phyloP scores from a whole-genome alignment of 64 coral and sea anemone species.

The Stichodactyla mertensii region DNA sequence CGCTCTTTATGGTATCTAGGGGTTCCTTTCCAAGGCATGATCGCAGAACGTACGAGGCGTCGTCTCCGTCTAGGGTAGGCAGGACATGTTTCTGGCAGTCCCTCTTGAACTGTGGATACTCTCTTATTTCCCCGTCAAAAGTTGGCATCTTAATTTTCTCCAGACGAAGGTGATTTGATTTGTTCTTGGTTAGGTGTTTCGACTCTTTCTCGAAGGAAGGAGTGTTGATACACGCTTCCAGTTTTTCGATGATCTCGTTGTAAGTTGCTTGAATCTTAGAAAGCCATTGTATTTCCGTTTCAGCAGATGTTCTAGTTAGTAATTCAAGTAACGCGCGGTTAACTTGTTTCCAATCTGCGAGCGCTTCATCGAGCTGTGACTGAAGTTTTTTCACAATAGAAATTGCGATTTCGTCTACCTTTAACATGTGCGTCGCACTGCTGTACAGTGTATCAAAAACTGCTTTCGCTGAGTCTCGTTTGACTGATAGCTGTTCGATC shows the following conservation, averaged over 20 bases:
- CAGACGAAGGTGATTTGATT: constrained; percentile 9
- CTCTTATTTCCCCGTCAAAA: constrained; percentile 7
- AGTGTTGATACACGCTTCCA: background rate
- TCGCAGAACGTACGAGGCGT: constrained; percentile 14
- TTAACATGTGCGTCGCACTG: constrained; percentile 4
- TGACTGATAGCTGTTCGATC: constrained; percentile 21
- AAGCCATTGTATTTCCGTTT: background rate
- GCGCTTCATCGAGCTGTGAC: constrained; percentile 8
- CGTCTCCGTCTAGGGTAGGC: background rate
- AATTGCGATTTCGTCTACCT: background rate
- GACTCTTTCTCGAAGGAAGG: background rate
- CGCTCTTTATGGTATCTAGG: background rate
- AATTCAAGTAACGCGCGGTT: constrained; percentile 15
- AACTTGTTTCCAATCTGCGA: constrained; percentile 6
- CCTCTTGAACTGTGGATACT: constrained; percentile 22
- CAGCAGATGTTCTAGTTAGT: background rate
- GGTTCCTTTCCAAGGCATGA: constrained; percentile 16
- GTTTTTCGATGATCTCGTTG: constrained; percentile 5
- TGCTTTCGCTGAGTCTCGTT: constrained; percentile 6
- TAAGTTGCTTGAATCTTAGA: background rate
- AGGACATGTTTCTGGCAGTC: constrained; percentile 14
- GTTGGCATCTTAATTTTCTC: constrained; percentile 34
- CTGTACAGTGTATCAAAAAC: constrained; percentile 21
- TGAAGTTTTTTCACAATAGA: background rate
- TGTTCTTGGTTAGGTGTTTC: background rate